phyloP scores from a whole-genome alignment of 1,140 invertebrate genomes.

The Drosophila sulfurigaster region DNA sequence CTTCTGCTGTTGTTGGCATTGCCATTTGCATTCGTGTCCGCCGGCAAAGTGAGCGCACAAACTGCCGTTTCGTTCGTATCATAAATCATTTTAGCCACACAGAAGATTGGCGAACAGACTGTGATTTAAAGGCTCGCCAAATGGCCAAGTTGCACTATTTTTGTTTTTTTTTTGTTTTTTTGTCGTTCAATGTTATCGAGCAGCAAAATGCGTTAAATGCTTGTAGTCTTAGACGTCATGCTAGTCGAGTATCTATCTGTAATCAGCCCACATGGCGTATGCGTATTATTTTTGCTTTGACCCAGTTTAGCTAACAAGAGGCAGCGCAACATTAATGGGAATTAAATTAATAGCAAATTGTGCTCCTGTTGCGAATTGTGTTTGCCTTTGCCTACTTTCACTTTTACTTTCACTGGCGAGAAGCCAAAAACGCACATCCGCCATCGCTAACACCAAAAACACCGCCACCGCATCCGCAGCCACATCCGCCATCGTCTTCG shows the following conservation, averaged over 20 bases:
- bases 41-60: slow-evolving; percentile 44
- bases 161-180: background rate
- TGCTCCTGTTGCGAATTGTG: slow-evolving; percentile 54
- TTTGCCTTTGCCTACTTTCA: slow-evolving; percentile 14
- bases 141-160: slow-evolving; percentile 44
- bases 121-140: slow-evolving; percentile 60
- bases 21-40: slow-evolving; percentile 52
- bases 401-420: slow-evolving; percentile 18
- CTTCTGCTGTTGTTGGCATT: slow-evolving; percentile 35
- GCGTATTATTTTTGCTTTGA: slow-evolving; percentile 24
- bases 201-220: slow-evolving; percentile 21
- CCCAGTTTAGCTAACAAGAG: slow-evolving; percentile 41
- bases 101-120: slow-evolving; percentile 20
- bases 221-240: slow-evolving; percentile 7
- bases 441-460: background rate
- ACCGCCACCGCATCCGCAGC: slow-evolving; percentile 3
- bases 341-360: slow-evolving; percentile 79
- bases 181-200: background rate
- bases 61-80: slow-evolving; percentile 46
- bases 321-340: slow-evolving; percentile 46
- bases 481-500: slow-evolving; percentile 1
- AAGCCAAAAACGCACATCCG: slow-evolving; percentile 29
- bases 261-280: slow-evolving; percentile 62
- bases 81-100: slow-evolving; percentile 70
- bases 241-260: slow-evolving; percentile 36